Percentiles rank a stretch among this genome's conserved stretches.
Conservation (phyloP, 2,888 invertebrate genomes). For the Pseudococcus viburni region DNA sequence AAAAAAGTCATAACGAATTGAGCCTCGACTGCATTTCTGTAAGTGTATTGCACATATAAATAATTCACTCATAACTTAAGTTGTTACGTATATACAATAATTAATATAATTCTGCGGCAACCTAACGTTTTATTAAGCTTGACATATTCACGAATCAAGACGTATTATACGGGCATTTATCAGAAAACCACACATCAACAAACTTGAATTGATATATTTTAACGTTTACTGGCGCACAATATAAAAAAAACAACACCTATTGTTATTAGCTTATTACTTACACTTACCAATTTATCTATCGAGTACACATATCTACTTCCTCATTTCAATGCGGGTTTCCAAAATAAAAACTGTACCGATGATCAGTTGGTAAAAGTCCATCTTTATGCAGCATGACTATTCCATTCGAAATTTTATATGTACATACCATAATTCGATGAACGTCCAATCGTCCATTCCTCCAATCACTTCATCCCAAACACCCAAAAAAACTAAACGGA, state of each 20-base stretch:
- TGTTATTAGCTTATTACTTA: too few species aligned
- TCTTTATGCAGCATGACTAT: background rate
- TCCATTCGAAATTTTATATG: background rate
- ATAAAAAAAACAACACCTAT: background rate
- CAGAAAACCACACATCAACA: background rate
- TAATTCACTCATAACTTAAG: too few species aligned
- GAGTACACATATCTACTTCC: background rate
- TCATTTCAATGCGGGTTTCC: conserved; percentile 19
- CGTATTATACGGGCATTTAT: conserved; percentile 15
- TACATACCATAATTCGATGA: background rate
- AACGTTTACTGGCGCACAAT: background rate
- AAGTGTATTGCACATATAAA: too few species aligned
- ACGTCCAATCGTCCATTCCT: background rate
- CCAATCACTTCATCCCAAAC: background rate
- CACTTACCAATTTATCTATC: background rate
- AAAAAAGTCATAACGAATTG: too few species aligned
- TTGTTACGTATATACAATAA: background rate
- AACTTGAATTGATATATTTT: background rate
- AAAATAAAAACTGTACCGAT: background rate
- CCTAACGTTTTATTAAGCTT: background rate
- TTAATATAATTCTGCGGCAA: background rate
- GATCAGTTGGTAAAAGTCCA: background rate
- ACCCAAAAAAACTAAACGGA: background rate
- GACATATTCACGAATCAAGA: background rate
- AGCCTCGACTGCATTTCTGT: too few species aligned